Percentiles rank a stretch among this genome's conserved stretches.
These are phyloP conservation scores for Drosophila nebulosa DNA, from an alignment of 1,140 invertebrate species.

Conservation along the genomic window DNA sequence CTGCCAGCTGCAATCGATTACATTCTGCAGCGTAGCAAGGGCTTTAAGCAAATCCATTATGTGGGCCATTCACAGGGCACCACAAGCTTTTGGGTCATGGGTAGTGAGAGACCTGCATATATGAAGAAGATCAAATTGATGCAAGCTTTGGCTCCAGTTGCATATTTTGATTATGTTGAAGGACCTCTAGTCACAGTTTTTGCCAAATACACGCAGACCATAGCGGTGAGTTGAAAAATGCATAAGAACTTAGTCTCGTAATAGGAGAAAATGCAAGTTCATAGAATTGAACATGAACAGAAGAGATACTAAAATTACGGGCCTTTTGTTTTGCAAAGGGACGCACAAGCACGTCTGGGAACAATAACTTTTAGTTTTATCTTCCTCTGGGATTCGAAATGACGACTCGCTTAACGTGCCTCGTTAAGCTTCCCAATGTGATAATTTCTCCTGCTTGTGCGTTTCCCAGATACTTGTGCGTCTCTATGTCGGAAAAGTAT, in stretches of 20 bases:
- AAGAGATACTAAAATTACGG: too few relatives aligned
- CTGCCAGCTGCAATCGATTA: constrained; percentile 87
- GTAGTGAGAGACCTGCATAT: constrained; percentile 85
- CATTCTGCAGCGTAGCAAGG: constrained; percentile 82
- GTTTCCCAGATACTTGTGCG: too few relatives aligned
- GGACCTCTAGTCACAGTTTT: constrained; percentile 6
- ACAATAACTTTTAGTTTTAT: too few relatives aligned
- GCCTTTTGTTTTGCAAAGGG: too few relatives aligned
- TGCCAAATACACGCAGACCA: background rate
- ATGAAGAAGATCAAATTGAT: constrained; percentile 84
- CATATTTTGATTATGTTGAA: constrained; percentile 47
- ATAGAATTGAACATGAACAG: too few relatives aligned
- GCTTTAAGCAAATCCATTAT: constrained; percentile 77
- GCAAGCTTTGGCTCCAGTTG: constrained; percentile 85
- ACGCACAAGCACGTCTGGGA: too few relatives aligned
- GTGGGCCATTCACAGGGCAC: constrained; percentile 83
- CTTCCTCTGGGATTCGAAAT: too few relatives aligned
- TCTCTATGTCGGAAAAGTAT: too few relatives aligned
- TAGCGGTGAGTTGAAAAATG: constrained; percentile 3
- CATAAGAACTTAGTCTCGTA: background rate
- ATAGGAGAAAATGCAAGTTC: too few relatives aligned
- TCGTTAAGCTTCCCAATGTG: too few relatives aligned
- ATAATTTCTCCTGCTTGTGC: too few relatives aligned
- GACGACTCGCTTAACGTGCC: too few relatives aligned
- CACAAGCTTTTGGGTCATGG: constrained; percentile 83